A percentile compares a stretch with the other conserved stretches of the same genome.
Conservation (phyloP, 2,113 vertebrate genomes). For the Pyrgilauda ruficollis region DNA sequence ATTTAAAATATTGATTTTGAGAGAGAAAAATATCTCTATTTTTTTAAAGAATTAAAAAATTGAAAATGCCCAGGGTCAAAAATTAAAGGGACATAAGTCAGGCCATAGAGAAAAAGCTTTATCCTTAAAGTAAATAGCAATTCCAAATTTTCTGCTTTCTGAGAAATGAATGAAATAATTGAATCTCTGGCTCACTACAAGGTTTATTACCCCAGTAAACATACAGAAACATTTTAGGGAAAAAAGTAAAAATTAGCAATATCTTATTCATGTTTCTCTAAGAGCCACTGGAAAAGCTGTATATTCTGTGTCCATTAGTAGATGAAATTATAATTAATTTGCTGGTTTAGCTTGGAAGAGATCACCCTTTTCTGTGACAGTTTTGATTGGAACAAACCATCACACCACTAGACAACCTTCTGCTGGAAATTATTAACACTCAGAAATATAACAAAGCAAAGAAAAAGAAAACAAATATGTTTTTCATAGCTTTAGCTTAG, state of each 20-base stretch:
- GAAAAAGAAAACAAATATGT: not conserved
- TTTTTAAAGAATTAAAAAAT: not conserved
- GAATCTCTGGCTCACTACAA: not conserved
- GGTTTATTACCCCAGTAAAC: not conserved
- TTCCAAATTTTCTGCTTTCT: not conserved
- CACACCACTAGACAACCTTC: not conserved
- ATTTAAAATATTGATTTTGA: not conserved
- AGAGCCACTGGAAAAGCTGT: not conserved
- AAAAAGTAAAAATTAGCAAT: not conserved
- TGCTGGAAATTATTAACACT: slow-evolving; percentile 3
- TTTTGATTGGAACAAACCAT: not conserved
- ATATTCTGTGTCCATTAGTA: not conserved
- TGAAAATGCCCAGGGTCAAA: not conserved
- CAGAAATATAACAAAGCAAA: not conserved
- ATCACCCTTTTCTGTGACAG: not conserved
- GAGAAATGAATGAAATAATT: not conserved
- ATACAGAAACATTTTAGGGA: not conserved
- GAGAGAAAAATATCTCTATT: not conserved
- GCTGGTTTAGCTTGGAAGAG: not conserved
- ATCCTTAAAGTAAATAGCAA: not conserved
- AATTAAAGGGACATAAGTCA: not conserved
- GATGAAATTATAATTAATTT: slow-evolving; percentile 31
- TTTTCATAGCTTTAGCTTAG: not conserved
- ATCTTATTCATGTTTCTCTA: not conserved
- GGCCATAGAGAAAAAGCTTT: not conserved